Percentiles rank a stretch among this genome's conserved stretches.
These are phyloP conservation scores for Mesochorus sp. DNA, from an alignment of 2,888 invertebrate species.

Conservation along the genomic window DNA sequence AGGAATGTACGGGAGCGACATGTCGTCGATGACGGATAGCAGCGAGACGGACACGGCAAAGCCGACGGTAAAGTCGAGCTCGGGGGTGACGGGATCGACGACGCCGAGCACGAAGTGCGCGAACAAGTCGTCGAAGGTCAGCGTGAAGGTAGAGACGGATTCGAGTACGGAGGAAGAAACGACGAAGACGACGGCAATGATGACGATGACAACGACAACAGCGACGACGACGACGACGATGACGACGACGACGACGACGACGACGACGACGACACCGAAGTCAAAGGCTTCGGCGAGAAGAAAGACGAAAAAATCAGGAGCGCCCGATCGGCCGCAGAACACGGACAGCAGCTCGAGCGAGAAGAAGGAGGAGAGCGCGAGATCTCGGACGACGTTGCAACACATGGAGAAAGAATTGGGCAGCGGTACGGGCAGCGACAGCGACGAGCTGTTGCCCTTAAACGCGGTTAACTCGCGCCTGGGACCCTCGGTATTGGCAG, in stretches of 20 bases:
- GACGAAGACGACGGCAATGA: too few relatives aligned
- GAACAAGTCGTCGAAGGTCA: slow-evolving; percentile 55
- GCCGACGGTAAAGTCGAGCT: slow-evolving; percentile 67
- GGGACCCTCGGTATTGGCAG: slow-evolving; percentile 84
- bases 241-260: slow-evolving; percentile 83
- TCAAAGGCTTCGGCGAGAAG: slow-evolving; percentile 76
- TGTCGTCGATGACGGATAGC: slow-evolving; percentile 82
- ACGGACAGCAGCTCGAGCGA: slow-evolving; percentile 80
- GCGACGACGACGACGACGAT: too few relatives aligned
- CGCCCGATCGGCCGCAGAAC: slow-evolving; percentile 82
- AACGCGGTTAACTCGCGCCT: slow-evolving; percentile 76
- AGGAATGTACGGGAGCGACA: slow-evolving; percentile 85
- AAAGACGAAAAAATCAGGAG: slow-evolving; percentile 77
- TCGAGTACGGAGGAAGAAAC: slow-evolving; percentile 86
- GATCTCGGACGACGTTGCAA: slow-evolving; percentile 86
- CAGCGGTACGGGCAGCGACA: slow-evolving; percentile 88
- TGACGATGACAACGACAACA: slow-evolving; percentile 81
- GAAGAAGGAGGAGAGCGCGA: slow-evolving; percentile 68
- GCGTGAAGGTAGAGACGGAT: slow-evolving; percentile 80
- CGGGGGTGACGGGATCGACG: slow-evolving; percentile 63
- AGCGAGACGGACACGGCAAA: slow-evolving; percentile 81
- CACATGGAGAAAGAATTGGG: slow-evolving; percentile 91
- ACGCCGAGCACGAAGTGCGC: slow-evolving; percentile 64
- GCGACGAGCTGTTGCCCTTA: slow-evolving; percentile 90
- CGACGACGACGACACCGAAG: slow-evolving; percentile 83